phyloP scores from a whole-genome alignment of 1,140 invertebrate species.

The Anastrepha obliqua region DNA sequence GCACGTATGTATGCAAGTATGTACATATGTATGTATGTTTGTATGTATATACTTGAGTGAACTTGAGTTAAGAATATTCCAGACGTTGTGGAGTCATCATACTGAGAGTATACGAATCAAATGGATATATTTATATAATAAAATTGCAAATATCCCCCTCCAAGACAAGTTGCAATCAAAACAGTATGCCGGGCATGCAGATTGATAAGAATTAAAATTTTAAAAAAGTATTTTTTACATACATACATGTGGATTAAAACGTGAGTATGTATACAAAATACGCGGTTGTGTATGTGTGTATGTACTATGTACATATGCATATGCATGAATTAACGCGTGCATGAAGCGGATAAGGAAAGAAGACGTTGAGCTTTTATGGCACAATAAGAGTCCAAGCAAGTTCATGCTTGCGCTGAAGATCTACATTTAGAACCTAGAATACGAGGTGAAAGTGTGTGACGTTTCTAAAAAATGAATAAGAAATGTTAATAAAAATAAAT shows the following conservation, averaged over 20 bases:
- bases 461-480: too few species aligned
- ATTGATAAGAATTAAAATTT: background rate
- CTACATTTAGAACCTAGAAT: too few species aligned
- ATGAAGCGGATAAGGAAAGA: too few species aligned
- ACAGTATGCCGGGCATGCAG: background rate
- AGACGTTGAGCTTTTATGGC: too few species aligned
- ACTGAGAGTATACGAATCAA: background rate
- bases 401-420: too few species aligned
- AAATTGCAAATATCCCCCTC: background rate
- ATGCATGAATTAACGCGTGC: too few species aligned
- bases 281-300: background rate
- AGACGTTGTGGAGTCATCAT: slow-evolving; percentile 20
- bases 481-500: too few species aligned
- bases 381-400: too few species aligned
- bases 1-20: background rate
- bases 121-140: background rate
- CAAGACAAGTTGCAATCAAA: slow-evolving; percentile 23
- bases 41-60: background rate
- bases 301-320: too few species aligned
- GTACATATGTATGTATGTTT: background rate
- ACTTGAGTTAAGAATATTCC: background rate
- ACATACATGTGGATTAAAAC: too few species aligned
- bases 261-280: background rate
- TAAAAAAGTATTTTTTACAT: too few species aligned
- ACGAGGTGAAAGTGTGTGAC: too few species aligned